phyloP scores from a whole-genome alignment of 2,113 vertebrate genomes.

The Zootoca vivipara region DNA sequence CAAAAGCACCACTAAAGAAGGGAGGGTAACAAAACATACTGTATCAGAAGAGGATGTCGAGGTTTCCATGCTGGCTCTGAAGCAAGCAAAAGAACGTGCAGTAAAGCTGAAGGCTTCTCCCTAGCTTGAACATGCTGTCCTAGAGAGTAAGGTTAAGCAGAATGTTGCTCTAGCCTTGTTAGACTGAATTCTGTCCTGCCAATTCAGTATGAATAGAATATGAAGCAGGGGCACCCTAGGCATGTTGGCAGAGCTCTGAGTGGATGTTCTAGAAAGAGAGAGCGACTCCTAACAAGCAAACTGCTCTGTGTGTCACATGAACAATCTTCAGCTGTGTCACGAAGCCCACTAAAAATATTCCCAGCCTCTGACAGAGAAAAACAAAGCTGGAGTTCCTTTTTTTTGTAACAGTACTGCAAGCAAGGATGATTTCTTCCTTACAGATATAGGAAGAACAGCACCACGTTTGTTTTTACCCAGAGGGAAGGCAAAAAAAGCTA shows the following conservation, averaged over 20 bases:
- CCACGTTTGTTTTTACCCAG: background rate
- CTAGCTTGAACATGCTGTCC: slow-evolving; percentile 57
- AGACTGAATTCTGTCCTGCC: slow-evolving; percentile 63
- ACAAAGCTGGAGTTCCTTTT: slow-evolving; percentile 16
- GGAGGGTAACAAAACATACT: slow-evolving; percentile 53
- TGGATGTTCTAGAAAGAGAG: slow-evolving; percentile 70
- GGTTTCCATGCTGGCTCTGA: slow-evolving; percentile 60
- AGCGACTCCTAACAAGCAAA: slow-evolving; percentile 64
- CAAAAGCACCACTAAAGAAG: background rate
- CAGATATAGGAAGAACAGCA: rapidly evolving
- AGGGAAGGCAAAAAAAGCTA: background rate
- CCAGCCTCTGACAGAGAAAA: slow-evolving; percentile 46
- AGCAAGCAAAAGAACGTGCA: slow-evolving; percentile 10
- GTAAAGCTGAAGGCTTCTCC: slow-evolving; percentile 19
- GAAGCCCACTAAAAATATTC: slow-evolving; percentile 62
- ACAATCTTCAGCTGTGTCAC: slow-evolving; percentile 39
- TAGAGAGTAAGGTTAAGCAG: slow-evolving; percentile 38
- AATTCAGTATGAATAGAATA: slow-evolving; percentile 74
- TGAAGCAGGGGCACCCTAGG: slow-evolving; percentile 61
- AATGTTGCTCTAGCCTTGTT: slow-evolving; percentile 44
- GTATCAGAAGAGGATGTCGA: slow-evolving; percentile 57
- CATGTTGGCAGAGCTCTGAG: slow-evolving; percentile 68
- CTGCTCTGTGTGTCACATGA: slow-evolving; percentile 61
- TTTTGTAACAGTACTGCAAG: background rate
- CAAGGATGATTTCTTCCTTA: slow-evolving; percentile 2